Percentiles rank a stretch among this genome's conserved stretches.
Evolutionary conservation across 2,113 vertebrate genomes (phyloP).

Genomic region (Limnothrissa miodon): DNA sequence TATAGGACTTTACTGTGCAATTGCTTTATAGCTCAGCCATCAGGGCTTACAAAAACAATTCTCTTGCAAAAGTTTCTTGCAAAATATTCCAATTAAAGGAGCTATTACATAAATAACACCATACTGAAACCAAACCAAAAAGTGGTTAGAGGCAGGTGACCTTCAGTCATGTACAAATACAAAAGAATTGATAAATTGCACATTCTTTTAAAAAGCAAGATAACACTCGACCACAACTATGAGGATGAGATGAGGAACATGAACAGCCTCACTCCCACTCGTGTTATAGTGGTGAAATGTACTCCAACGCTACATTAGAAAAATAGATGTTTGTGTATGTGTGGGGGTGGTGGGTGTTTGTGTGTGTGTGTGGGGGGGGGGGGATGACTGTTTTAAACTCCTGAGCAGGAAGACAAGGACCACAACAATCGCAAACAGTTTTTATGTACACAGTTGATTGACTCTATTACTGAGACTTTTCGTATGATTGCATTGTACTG

Average conservation of each 20-base stretch:
- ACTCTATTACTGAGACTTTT: not conserved
- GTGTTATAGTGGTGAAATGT: too few relatives aligned
- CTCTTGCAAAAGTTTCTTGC: not conserved
- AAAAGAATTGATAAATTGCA: not conserved
- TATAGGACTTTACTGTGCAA: not conserved
- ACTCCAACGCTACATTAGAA: too few relatives aligned
- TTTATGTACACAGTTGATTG: not conserved
- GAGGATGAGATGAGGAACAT: too few relatives aligned
- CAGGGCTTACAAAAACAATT: not conserved
- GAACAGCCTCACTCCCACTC: too few relatives aligned
- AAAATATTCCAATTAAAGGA: not conserved
- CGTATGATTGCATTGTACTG: not conserved
- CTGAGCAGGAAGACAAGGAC: not conserved
- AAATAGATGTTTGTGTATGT: not conserved
- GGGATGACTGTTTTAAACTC: not conserved
- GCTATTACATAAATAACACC: not conserved
- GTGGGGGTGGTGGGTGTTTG: too few relatives aligned
- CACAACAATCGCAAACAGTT: not conserved
- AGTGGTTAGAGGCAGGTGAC: not conserved
- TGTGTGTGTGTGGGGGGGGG: not conserved
- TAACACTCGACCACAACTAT: too few relatives aligned
- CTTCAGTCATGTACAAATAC: not conserved
- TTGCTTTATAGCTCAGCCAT: not conserved
- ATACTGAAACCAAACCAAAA: not conserved
- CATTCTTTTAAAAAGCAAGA: too few relatives aligned